A percentile compares a stretch with the other conserved stretches of the same genome.
These are phyloP conservation scores for Platalea minor DNA, from an alignment of 2,797 vertebrate species.

Conservation along the genomic window DNA sequence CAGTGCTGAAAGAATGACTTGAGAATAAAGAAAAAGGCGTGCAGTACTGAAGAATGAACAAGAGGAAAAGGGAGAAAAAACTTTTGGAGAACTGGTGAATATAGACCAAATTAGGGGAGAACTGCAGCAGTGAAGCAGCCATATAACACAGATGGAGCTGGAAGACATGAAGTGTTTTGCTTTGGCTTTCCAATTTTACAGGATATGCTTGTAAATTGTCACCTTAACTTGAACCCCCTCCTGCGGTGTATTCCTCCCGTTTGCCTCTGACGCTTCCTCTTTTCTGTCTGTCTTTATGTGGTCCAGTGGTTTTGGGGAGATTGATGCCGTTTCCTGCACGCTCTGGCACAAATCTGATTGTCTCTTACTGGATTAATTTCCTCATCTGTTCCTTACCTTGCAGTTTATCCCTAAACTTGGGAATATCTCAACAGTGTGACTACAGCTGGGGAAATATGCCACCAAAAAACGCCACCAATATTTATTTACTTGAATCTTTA, in stretches of 20 bases:
- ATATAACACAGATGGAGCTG: not conserved
- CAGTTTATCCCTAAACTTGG: not conserved
- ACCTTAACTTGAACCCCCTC: not conserved
- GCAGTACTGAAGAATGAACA: not conserved
- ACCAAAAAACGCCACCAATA: not conserved
- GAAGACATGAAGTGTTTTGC: not conserved
- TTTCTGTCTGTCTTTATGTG: not conserved
- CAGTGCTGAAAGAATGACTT: not conserved
- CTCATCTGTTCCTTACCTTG: not conserved
- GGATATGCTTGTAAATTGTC: not conserved
- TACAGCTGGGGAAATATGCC: not conserved
- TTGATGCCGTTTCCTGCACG: not conserved
- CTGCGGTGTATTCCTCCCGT: not conserved
- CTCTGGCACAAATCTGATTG: not conserved
- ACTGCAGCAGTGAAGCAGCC: not conserved
- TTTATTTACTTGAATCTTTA: not conserved
- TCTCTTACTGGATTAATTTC: not conserved
- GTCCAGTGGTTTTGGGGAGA: not conserved
- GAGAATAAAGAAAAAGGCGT: not conserved
- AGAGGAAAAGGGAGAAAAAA: not conserved
- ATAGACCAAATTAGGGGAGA: not conserved
- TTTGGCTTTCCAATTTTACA: not conserved
- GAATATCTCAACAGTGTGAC: not conserved
- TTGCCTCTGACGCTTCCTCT: not conserved
- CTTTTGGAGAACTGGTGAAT: not conserved